phyloP scores from a whole-genome alignment of 2,888 invertebrate genomes.

The Phania funesta region DNA sequence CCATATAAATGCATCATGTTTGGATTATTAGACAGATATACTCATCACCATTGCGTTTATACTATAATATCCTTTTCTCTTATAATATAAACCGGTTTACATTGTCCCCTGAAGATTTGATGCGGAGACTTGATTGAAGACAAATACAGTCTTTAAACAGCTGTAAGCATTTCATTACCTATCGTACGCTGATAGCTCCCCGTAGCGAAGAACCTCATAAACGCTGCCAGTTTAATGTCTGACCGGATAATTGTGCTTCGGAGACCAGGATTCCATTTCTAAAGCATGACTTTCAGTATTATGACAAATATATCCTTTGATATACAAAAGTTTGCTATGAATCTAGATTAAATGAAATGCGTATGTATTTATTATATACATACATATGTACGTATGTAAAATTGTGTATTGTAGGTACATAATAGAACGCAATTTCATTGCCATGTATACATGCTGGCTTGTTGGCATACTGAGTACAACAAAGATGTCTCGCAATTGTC shows the following conservation, averaged over 20 bases:
- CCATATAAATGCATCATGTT: slow-evolving; percentile 28
- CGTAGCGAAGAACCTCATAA: no score
- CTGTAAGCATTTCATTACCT: not conserved
- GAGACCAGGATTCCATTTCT: not conserved
- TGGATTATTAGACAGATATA: no score
- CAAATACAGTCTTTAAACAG: slow-evolving; percentile 12
- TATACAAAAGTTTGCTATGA: slow-evolving; percentile 13
- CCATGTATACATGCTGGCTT: no score
- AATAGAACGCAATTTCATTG: no score
- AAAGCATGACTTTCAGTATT: not conserved
- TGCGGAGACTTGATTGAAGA: slow-evolving; percentile 2
- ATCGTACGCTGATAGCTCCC: no score
- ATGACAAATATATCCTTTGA: slow-evolving; percentile 9
- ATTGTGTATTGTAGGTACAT: no score
- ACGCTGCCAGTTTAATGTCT: not conserved
- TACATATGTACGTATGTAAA: no score
- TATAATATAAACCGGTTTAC: slow-evolving; percentile 18
- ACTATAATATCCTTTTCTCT: slow-evolving; percentile 13
- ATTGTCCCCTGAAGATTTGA: slow-evolving; percentile 1
- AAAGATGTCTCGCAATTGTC: not conserved
- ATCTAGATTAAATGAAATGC: not conserved
- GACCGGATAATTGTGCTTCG: not conserved
- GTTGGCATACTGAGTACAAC: no score
- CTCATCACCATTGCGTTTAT: not conserved
- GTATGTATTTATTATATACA: no score